phyloP scores from a whole-genome alignment of 2,797 vertebrate species.

The Heliangelus exortis region DNA sequence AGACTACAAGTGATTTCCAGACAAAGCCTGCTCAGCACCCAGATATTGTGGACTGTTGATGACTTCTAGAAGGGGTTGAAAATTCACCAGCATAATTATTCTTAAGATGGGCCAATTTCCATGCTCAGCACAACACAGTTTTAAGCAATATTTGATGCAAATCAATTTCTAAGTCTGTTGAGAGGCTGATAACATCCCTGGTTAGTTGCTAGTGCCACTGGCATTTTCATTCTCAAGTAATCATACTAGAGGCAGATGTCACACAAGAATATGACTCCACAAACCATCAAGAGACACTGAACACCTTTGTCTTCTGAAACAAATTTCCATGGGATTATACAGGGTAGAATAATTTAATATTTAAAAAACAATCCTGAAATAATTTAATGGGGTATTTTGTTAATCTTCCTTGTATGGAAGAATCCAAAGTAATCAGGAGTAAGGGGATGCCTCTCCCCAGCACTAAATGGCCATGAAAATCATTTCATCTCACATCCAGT shows the following conservation, averaged over 20 bases:
- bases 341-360: constrained; percentile 12
- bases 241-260: constrained; percentile 40
- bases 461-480: not conserved
- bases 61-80: constrained; percentile 39
- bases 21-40: not conserved
- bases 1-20: not conserved
- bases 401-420: constrained; percentile 9
- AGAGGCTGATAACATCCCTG: constrained; percentile 31
- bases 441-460: not conserved
- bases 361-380: not conserved
- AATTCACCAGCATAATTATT: constrained; percentile 27
- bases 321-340: constrained; percentile 1
- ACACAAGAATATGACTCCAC: not conserved
- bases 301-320: constrained; percentile 2
- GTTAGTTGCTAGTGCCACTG: not conserved
- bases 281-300: not conserved
- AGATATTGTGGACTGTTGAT: constrained; percentile 18
- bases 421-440: not conserved
- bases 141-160: constrained; percentile 55
- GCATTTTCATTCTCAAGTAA: not conserved
- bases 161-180: constrained; percentile 13
- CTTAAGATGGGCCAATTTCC: not conserved
- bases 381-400: not conserved
- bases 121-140: not conserved
- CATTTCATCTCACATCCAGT: not conserved